Conservation (phyloP, 2,797 vertebrate genomes). For the Acanthurus leucopareius region DNA sequence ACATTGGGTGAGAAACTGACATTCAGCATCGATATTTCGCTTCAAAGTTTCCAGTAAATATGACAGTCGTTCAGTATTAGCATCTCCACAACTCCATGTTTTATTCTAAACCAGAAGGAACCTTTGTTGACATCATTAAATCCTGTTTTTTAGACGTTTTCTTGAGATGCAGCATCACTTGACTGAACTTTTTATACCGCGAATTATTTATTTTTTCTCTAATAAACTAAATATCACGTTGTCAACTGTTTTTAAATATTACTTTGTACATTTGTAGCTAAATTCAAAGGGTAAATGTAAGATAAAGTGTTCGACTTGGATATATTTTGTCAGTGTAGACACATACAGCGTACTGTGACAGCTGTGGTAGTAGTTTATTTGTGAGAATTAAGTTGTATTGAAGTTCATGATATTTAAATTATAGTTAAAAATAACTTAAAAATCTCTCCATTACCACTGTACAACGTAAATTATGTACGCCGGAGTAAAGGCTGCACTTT, state of each 20-base stretch:
- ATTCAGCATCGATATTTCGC: accelerated
- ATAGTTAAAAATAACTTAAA: too few species aligned
- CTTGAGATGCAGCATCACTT: background rate
- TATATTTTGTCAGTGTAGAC: background rate
- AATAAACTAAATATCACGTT: background rate
- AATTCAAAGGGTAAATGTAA: too few species aligned
- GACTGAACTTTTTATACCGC: background rate
- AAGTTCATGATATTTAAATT: background rate
- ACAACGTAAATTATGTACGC: background rate
- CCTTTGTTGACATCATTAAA: too few species aligned
- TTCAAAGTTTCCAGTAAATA: background rate
- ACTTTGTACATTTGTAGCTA: too few species aligned
- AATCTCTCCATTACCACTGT: background rate
- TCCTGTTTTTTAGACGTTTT: too few species aligned
- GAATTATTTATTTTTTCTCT: too few species aligned
- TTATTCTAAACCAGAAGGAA: too few species aligned
- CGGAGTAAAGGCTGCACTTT: background rate
- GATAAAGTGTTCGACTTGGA: background rate
- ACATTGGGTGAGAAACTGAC: slow-evolving; percentile 89
- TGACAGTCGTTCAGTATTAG: too few species aligned
- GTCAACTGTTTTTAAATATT: background rate
- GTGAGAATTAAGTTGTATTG: background rate
- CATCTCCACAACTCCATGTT: too few species aligned
- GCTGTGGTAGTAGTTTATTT: background rate
- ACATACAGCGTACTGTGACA: background rate